These are phyloP conservation scores for Acipenser ruthenus DNA, from an alignment of 2,797 vertebrate species.

Conservation along the genomic window DNA sequence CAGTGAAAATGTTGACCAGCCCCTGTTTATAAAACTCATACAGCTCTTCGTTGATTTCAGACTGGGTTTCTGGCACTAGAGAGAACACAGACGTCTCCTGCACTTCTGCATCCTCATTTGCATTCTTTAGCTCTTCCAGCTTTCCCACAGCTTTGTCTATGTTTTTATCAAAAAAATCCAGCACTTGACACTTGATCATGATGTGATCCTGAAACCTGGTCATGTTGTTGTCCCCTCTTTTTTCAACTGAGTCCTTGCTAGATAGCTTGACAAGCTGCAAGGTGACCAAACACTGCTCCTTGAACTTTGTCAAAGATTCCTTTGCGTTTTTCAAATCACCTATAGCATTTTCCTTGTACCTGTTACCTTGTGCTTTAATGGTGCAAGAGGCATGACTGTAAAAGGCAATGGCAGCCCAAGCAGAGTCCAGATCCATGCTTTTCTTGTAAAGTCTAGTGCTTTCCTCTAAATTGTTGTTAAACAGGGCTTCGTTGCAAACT, in stretches of 20 bases:
- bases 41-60: slow-evolving; percentile 7
- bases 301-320: slow-evolving; percentile 27
- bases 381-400: slow-evolving; percentile 45
- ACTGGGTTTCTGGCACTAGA: slow-evolving; percentile 13
- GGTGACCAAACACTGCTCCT: background rate
- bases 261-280: background rate
- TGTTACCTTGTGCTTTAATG: slow-evolving; percentile 18
- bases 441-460: slow-evolving; percentile 25
- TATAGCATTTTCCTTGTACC: slow-evolving; percentile 28
- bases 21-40: slow-evolving; percentile 8
- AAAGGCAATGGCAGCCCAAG: slow-evolving; percentile 36
- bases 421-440: slow-evolving; percentile 29
- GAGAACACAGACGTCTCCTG: background rate
- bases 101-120: slow-evolving; percentile 18
- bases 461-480: background rate
- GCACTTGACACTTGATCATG: background rate
- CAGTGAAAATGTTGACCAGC: slow-evolving; percentile 8
- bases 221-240: background rate
- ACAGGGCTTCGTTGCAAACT: slow-evolving; percentile 16
- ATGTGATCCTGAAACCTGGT: slow-evolving; percentile 11
- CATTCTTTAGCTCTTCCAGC: slow-evolving; percentile 11
- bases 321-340: slow-evolving; percentile 38
- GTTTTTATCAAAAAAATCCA: slow-evolving; percentile 20
- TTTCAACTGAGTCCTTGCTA: background rate
- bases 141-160: slow-evolving; percentile 30